Base-by-base conservation (phyloP, 2,113 vertebrate genomes). In the Callipepla squamata region DNA sequence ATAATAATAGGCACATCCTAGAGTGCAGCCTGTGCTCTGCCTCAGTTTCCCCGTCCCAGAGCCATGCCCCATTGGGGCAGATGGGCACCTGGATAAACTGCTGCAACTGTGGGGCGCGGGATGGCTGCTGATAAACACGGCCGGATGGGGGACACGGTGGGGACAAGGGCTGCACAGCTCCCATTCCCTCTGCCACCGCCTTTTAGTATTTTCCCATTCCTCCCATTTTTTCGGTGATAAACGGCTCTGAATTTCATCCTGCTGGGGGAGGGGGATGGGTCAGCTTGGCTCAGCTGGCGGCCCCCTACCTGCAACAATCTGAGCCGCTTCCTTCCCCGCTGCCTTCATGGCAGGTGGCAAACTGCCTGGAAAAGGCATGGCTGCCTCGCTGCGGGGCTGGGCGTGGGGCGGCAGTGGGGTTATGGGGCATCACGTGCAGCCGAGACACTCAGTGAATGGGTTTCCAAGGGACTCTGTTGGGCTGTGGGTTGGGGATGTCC, bases 11-110 rank as follows among this genome's bases (percentile, higher is more conserved):
- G 19, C 63, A 32, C 40, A 6, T 44, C 40, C 28, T 20, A 38
- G 61, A 40, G 36, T 23, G 3, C 23, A 26, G n/a, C 61, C 63
- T 18, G 4, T 42, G 22, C 66, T 0, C 6, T 95, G 92, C 94
- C 94, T 93, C 87, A 80, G 87, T 95, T 93, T 94, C 87, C 68
- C 68, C 36, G 82, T 20, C 47, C 48, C 9, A 10, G 6, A 4
- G 7, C 66, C 45, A 18, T 63, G 61, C 61, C 61, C 25, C 14
- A 5, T 5, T 16, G 69, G 51, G 68, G 93, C 95, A 97, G 92
- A 96, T 93, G 94, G 93, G 90, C 79, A 57, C 89, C 90, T 77
- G 93, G 70, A 87, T 94, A 95, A 96, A 93, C 90, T 95, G 86
- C 78, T 1, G 65, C 91, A 95, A 93, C 96, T 95, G 93, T 57